Evolutionary conservation across 1,140 invertebrate genomes (phyloP), one percentile per base, ranked within the genome.

Genomic region (Solen grandis): DNA sequence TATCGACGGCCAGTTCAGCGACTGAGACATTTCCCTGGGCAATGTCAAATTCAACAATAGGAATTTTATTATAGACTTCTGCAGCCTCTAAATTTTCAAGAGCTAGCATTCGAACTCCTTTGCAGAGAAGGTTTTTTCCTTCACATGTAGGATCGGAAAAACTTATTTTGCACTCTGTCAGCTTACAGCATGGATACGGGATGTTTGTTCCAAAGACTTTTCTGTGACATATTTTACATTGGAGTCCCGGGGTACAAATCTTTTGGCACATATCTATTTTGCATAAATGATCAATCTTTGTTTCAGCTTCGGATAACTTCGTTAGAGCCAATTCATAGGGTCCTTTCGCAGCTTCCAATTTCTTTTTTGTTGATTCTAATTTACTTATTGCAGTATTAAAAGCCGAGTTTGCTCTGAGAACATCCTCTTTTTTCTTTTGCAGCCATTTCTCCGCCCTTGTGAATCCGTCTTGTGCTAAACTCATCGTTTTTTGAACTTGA

Each of bases 231-330:
- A 52, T 41, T 62, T 33, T 77, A 14, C 57, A 65, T 35, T 79
- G 74, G 19, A 85, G 36, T 14, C 84, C 84, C 2, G 84, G 84
- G 13, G 83, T 54, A 41, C 84, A 85, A 2, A 85, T 16, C n/a
- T 55, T 66, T 16, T 29, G 14, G n/a, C 84, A 85, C 8, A 33
- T 41, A 63, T 54, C 60, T 22, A 85, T 82, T 66, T 36, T 74
- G 63, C 84, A 85, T 0, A 85, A 46, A 31, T 41, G 79, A 68
- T 85, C 65, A 31, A 85, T 41, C 5, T 79, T 8, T 59, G 33
- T 73, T 38, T 85, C 69, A 10, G 84, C 80, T 2, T 62, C 59
- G 8, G 74, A 35, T 5, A 85, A 29, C 54, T 63, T 75, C 29
- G 52, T 25, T 5, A 79, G 19, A 25, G 84, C 81, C 38, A 38